Conservation (phyloP, 2,113 vertebrate species). For the Acinonyx jubatus region DNA sequence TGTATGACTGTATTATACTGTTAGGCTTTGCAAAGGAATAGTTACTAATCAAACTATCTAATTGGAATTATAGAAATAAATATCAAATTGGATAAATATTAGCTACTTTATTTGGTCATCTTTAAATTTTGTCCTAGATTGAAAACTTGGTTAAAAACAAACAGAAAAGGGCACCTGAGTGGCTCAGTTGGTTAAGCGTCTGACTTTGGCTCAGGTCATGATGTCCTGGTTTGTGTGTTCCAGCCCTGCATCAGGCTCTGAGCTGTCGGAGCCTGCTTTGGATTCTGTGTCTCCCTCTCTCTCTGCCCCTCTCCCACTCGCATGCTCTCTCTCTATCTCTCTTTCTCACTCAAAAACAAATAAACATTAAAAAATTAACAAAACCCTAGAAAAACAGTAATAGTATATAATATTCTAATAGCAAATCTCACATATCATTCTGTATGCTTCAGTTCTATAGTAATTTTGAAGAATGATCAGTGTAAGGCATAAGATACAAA, state of each 20-base stretch:
- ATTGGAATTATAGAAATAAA: background rate
- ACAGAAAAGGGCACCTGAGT: background rate
- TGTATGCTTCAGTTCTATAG: background rate
- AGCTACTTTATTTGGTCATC: background rate
- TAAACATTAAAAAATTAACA: too few relatives aligned
- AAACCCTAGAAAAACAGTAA: background rate
- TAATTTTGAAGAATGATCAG: background rate
- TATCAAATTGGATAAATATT: background rate
- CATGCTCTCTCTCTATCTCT: too few relatives aligned
- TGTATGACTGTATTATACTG: background rate
- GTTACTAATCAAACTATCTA: background rate
- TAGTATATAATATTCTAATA: background rate
- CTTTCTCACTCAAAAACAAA: too few relatives aligned
- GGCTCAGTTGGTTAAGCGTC: too few relatives aligned
- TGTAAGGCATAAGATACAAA: background rate
- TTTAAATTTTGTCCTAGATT: background rate
- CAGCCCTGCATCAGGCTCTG: too few relatives aligned
- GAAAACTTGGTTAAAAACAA: background rate
- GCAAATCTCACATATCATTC: background rate
- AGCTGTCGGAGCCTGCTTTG: too few relatives aligned
- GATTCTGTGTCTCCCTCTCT: too few relatives aligned
- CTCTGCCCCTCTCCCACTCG: too few relatives aligned
- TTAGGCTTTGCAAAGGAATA: background rate
- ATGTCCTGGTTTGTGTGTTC: too few relatives aligned
- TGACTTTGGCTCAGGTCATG: too few relatives aligned